Evolutionary conservation across 2,113 vertebrate species (phyloP).

Genomic region (Benitochromis conjunctus): DNA sequence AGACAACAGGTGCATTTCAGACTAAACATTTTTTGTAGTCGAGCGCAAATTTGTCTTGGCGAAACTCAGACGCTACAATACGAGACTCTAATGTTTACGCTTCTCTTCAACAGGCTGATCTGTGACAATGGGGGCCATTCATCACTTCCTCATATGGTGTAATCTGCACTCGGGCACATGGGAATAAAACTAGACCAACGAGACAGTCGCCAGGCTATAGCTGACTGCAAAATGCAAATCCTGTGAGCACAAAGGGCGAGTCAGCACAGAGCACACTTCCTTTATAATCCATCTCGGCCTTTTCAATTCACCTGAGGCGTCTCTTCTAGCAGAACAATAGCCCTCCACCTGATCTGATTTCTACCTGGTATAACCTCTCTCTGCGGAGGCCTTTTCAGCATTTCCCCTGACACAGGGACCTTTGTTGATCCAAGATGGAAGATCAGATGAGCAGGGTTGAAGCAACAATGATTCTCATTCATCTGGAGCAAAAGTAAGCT

Average conservation of each 20-base stretch:
- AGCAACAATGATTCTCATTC: slow-evolving; percentile 54
- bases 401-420: slow-evolving; percentile 5
- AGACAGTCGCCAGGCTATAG: slow-evolving; percentile 2
- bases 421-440: slow-evolving; percentile 39
- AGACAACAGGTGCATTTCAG: neutral
- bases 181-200: slow-evolving; percentile 41
- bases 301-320: slow-evolving; percentile 40
- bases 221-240: slow-evolving; percentile 28
- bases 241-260: slow-evolving; percentile 37
- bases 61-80: neutral
- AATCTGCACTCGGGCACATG: neutral
- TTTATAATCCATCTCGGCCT: slow-evolving; percentile 21
- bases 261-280: slow-evolving; percentile 49
- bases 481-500: slow-evolving; percentile 7
- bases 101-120: neutral
- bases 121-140: slow-evolving; percentile 15
- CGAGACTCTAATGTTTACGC: neutral
- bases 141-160: neutral
- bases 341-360: slow-evolving; percentile 35
- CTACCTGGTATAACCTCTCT: slow-evolving; percentile 5
- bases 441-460: slow-evolving; percentile 19
- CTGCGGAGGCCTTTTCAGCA: neutral
- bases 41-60: neutral
- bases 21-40: neutral
- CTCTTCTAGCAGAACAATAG: slow-evolving; percentile 20